phyloP scores from a whole-genome alignment of 2,113 vertebrate genomes.

The Neomonachus schauinslandi region DNA sequence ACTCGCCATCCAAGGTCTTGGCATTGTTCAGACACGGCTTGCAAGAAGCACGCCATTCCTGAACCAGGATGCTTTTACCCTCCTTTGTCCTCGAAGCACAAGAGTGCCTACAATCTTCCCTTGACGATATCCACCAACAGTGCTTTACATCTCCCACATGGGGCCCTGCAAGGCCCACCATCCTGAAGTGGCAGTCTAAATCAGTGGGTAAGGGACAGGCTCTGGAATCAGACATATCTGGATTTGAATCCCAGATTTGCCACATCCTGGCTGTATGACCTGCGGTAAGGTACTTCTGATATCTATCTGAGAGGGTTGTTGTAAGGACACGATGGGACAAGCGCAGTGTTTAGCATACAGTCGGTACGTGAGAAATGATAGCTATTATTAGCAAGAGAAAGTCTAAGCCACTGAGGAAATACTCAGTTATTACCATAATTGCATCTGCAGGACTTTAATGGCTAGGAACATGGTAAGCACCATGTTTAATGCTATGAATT shows the following conservation, averaged over 20 bases:
- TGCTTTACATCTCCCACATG: background rate
- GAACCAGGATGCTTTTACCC: background rate
- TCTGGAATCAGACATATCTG: background rate
- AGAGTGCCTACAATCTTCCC: background rate
- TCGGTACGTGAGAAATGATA: background rate
- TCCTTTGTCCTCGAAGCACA: background rate
- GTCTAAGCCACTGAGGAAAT: background rate
- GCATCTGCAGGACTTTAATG: background rate
- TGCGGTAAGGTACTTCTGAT: background rate
- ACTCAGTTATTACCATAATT: slow-evolving; percentile 12
- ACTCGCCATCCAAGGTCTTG: background rate
- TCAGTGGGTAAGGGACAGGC: background rate
- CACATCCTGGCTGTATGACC: background rate
- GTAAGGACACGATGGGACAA: background rate
- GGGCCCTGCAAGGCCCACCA: background rate
- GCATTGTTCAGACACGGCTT: background rate
- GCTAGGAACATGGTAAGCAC: background rate
- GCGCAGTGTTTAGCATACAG: background rate
- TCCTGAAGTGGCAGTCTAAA: background rate
- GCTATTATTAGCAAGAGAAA: background rate
- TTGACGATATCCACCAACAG: background rate
- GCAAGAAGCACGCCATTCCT: background rate
- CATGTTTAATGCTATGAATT: background rate
- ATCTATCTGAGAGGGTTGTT: background rate
- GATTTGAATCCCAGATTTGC: background rate